A percentile compares a stretch with the other conserved stretches of the same genome.
These are phyloP conservation scores for Apis florea DNA, from an alignment of 1,140 invertebrate species.

Conservation along the genomic window DNA sequence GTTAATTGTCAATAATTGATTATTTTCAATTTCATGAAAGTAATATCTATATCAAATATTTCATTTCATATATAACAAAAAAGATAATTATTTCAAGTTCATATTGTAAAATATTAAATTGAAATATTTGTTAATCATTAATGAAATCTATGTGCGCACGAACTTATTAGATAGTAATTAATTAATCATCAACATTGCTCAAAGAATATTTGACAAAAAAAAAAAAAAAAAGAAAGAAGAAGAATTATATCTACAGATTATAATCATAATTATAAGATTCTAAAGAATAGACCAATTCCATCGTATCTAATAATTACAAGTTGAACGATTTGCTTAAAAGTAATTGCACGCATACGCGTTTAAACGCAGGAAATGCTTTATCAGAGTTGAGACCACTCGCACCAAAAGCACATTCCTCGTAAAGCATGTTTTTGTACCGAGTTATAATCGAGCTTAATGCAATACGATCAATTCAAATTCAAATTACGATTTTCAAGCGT, in stretches of 20 bases:
- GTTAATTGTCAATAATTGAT: too few species aligned
- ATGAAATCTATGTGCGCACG: too few species aligned
- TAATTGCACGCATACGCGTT: conserved; percentile 5
- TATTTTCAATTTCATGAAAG: too few species aligned
- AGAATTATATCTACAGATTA: neutral
- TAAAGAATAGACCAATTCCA: neutral
- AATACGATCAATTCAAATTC: neutral
- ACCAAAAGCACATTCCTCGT: conserved; percentile 45
- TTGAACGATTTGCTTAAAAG: conserved; percentile 5
- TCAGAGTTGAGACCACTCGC: conserved; percentile 30
- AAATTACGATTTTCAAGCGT: conserved; percentile 15
- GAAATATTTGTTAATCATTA: too few species aligned
- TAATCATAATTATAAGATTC: neutral
- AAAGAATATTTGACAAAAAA: too few species aligned
- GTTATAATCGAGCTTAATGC: conserved; percentile 40
- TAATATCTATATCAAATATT: too few species aligned
- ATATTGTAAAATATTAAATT: too few species aligned
- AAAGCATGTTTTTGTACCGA: conserved; percentile 23
- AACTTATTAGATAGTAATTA: too few species aligned
- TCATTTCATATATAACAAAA: too few species aligned
- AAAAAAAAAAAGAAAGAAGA: too few species aligned
- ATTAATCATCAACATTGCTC: too few species aligned
- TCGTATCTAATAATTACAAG: neutral
- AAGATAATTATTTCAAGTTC: too few species aligned
- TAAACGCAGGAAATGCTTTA: conserved; percentile 24